phyloP scores from a whole-genome alignment of 2,888 invertebrate genomes.

The Nomada ferruginata region DNA sequence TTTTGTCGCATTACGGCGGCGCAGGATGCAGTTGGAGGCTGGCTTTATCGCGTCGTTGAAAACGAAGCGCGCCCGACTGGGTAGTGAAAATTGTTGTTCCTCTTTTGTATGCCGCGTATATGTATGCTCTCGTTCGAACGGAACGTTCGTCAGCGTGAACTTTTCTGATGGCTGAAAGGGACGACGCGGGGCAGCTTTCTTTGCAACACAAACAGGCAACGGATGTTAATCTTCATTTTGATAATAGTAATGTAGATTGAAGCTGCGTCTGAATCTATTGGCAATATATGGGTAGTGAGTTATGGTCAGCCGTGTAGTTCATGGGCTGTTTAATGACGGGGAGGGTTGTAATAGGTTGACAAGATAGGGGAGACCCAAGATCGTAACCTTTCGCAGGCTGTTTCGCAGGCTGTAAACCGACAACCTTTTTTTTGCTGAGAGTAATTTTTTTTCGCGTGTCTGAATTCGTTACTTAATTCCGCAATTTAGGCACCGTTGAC shows the following conservation, averaged over 20 bases:
- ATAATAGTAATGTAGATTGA: too few relatives aligned
- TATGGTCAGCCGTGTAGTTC: background rate
- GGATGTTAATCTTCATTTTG: too few relatives aligned
- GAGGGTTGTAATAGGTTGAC: background rate
- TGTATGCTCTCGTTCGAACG: too few relatives aligned
- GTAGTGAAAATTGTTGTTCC: background rate
- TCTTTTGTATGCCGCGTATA: background rate
- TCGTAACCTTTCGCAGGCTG: background rate
- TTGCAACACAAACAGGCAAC: too few relatives aligned
- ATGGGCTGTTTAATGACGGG: background rate
- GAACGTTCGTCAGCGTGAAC: too few relatives aligned
- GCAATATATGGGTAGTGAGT: too few relatives aligned
- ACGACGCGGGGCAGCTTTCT: too few relatives aligned
- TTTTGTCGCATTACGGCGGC: background rate
- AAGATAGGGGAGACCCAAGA: background rate
- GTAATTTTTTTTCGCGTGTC: background rate
- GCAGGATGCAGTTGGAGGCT: background rate
- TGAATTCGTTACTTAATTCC: background rate
- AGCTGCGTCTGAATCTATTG: too few relatives aligned
- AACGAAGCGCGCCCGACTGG: too few relatives aligned
- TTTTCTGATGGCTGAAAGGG: too few relatives aligned
- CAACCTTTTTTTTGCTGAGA: background rate
- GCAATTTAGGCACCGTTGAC: too few relatives aligned
- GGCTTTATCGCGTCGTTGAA: slow-evolving; percentile 1
- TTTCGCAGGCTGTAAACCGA: background rate